Evolutionary conservation across 2,888 invertebrate species (phyloP).

Genomic region (Ischnura elegans): DNA sequence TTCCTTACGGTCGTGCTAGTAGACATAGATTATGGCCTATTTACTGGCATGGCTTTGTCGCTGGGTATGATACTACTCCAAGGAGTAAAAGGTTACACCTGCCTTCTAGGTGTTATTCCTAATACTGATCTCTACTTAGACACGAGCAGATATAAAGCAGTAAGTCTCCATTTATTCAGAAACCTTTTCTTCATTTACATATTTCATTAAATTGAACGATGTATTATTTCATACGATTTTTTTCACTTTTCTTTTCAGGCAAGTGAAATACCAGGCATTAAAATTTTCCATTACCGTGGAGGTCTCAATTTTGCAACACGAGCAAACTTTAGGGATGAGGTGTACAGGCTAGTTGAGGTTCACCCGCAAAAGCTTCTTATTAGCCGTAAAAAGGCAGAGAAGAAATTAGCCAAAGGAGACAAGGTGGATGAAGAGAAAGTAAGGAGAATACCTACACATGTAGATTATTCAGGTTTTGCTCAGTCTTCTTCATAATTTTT

Average conservation of each 20-base stretch:
- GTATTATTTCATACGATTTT: not conserved
- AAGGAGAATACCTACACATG: not conserved
- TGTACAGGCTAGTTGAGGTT: constrained; percentile 77
- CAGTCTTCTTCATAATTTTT: no score
- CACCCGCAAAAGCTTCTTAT: constrained; percentile 78
- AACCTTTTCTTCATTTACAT: not conserved
- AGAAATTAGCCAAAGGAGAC: constrained; percentile 50
- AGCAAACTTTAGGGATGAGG: constrained; percentile 57
- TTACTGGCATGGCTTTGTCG: constrained; percentile 83
- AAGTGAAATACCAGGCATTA: constrained; percentile 85
- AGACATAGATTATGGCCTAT: constrained; percentile 87
- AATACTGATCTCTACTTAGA: constrained; percentile 85
- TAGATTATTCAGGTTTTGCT: no score
- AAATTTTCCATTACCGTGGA: constrained; percentile 88
- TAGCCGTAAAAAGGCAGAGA: constrained; percentile 74
- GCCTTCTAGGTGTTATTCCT: constrained; percentile 83
- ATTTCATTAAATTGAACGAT: not conserved
- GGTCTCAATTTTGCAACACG: constrained; percentile 86
- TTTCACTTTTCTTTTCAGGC: constrained; percentile 80
- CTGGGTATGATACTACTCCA: constrained; percentile 85
- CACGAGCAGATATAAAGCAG: constrained; percentile 82
- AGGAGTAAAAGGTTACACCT: constrained; percentile 82
- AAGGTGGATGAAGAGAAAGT: constrained; percentile 49
- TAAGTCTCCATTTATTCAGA: constrained; percentile 74
- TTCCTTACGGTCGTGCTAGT: constrained; percentile 86